These are phyloP conservation scores for Neoaliturus tenellus DNA, from an alignment of 2,888 invertebrate genomes.

Conservation along the genomic window DNA sequence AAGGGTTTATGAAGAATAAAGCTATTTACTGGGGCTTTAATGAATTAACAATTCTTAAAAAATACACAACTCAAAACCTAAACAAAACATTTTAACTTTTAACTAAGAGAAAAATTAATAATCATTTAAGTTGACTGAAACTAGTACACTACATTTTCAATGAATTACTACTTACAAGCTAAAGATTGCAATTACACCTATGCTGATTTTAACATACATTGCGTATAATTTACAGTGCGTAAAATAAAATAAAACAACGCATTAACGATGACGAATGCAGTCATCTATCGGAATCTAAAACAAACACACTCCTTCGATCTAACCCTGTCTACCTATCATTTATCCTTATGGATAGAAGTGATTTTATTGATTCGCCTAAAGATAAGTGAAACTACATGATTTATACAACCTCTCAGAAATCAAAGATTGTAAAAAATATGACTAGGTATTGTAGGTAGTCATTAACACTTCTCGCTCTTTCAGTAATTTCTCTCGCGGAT, in stretches of 20 bases:
- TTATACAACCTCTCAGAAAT: slow-evolving; percentile 37
- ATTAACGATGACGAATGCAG: neutral
- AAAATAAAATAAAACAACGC: slow-evolving; percentile 39
- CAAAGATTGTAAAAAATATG: neutral
- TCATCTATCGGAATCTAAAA: neutral
- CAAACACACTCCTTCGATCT: neutral
- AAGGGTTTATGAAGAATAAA: slow-evolving; percentile 28
- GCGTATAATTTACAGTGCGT: slow-evolving; percentile 43
- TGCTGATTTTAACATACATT: slow-evolving; percentile 46
- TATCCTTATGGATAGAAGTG: neutral
- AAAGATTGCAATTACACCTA: slow-evolving; percentile 48
- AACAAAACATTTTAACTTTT: neutral
- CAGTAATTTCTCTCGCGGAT: neutral
- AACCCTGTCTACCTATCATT: slow-evolving; percentile 45
- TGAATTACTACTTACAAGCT: slow-evolving; percentile 44
- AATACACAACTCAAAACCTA: neutral
- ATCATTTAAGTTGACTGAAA: slow-evolving; percentile 1
- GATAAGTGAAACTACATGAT: neutral
- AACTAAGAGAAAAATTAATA: slow-evolving; percentile 7
- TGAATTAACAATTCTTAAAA: slow-evolving; percentile 1
- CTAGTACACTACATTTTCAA: slow-evolving; percentile 27
- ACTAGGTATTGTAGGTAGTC: neutral
- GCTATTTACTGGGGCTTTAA: slow-evolving; percentile 10
- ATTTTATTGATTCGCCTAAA: slow-evolving; percentile 7
- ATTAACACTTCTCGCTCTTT: neutral